These are phyloP conservation scores for Dexiosoma caninum DNA, from an alignment of 2,888 invertebrate species.

Conservation along the genomic window DNA sequence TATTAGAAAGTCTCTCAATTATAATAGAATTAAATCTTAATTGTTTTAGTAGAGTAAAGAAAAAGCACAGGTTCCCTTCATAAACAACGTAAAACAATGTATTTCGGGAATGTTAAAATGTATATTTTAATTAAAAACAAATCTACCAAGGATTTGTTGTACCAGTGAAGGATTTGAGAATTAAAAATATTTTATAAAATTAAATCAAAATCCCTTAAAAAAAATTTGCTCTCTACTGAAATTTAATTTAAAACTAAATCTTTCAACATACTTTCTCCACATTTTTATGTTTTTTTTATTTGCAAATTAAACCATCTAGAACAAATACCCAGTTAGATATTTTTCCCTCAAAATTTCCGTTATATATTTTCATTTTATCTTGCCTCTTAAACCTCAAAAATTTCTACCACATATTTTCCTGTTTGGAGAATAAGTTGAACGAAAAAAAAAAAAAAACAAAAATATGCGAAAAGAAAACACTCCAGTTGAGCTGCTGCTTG, in stretches of 20 bases:
- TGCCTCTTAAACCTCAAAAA: conserved; percentile 55
- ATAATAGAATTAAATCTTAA: too few species aligned
- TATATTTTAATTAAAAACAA: too few species aligned
- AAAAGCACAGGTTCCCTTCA: too few species aligned
- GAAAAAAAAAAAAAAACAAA: neutral
- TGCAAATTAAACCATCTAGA: conserved; percentile 48
- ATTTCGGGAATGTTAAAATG: too few species aligned
- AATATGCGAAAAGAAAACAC: neutral
- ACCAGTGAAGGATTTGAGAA: too few species aligned
- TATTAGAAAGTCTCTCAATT: too few species aligned
- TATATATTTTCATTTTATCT: conserved; percentile 54
- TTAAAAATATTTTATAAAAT: too few species aligned
- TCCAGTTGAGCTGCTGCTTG: neutral
- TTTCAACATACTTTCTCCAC: neutral
- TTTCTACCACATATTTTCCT: conserved; percentile 61
- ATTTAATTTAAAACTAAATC: neutral
- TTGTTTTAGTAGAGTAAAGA: too few species aligned
- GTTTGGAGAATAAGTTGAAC: conserved; percentile 18
- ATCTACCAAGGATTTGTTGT: too few species aligned
- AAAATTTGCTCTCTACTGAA: neutral
- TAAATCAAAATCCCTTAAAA: neutral
- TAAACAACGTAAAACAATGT: too few species aligned
- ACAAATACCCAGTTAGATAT: conserved; percentile 10
- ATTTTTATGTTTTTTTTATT: conserved; percentile 19
- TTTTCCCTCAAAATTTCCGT: conserved; percentile 40